phyloP scores from a whole-genome alignment of 1,140 invertebrate genomes.

The Ooceraea biroi region DNA sequence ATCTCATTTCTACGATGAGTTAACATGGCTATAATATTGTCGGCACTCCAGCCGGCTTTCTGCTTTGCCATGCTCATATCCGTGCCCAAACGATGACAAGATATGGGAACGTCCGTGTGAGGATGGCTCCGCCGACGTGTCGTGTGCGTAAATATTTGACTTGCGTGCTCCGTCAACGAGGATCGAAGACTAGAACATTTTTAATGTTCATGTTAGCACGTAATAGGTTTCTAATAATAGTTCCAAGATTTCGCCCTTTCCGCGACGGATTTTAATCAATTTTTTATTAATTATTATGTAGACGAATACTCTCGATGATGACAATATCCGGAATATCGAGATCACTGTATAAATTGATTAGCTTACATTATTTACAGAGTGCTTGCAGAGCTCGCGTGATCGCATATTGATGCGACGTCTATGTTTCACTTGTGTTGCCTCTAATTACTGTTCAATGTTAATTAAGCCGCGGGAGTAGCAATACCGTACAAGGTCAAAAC shows the following conservation, averaged over 20 bases:
- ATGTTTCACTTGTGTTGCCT: background rate
- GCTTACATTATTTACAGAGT: slow-evolving; percentile 2
- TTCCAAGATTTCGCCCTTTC: background rate
- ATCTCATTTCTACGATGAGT: slow-evolving; percentile 33
- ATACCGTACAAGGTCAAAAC: slow-evolving; percentile 43
- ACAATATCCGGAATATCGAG: background rate
- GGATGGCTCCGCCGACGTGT: background rate
- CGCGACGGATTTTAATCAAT: background rate
- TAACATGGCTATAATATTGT: slow-evolving; percentile 27
- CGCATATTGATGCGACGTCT: slow-evolving; percentile 1
- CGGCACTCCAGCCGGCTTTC: slow-evolving; percentile 17
- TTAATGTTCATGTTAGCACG: background rate
- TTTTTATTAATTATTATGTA: slow-evolving; percentile 1
- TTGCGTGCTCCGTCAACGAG: slow-evolving; percentile 1
- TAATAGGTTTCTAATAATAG: too few species aligned
- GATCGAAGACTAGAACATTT: slow-evolving; percentile 19
- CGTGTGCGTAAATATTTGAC: slow-evolving; percentile 46
- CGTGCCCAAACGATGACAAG: slow-evolving; percentile 3
- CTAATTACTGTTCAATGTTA: slow-evolving; percentile 33
- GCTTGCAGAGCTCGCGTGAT: background rate
- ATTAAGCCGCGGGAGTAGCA: slow-evolving; percentile 41
- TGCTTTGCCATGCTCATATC: background rate
- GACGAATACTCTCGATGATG: background rate
- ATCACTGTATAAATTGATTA: background rate
- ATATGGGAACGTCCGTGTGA: background rate